Evolutionary conservation across 2,113 vertebrate genomes (phyloP).

Genomic region (Geococcyx californianus): DNA sequence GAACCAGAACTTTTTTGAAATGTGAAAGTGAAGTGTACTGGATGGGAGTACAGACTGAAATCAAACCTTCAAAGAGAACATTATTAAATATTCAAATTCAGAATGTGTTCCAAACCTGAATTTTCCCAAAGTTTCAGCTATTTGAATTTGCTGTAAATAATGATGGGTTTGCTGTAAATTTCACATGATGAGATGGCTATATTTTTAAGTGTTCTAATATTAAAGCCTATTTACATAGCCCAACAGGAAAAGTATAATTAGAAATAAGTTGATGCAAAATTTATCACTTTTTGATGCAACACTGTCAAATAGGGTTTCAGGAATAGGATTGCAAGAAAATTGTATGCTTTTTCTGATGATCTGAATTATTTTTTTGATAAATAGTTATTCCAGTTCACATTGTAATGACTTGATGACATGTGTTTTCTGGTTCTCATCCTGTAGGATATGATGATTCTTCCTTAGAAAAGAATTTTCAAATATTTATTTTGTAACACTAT

Average conservation of each 20-base stretch:
- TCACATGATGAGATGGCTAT: not conserved
- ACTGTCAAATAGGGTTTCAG: not conserved
- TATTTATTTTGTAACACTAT: not conserved
- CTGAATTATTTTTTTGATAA: not conserved
- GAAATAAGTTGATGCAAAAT: not conserved
- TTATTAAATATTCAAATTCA: not conserved
- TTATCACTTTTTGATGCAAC: not conserved
- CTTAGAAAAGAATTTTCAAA: constrained; percentile 11
- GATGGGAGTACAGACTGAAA: not conserved
- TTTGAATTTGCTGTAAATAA: not conserved
- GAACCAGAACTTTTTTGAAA: not conserved
- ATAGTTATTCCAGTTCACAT: not conserved
- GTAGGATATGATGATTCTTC: not conserved
- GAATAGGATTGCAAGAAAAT: not conserved
- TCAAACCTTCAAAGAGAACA: not conserved
- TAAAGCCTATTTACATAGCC: not conserved
- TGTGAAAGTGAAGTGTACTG: not conserved
- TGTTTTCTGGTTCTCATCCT: not conserved
- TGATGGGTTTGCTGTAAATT: not conserved
- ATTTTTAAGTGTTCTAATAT: not conserved
- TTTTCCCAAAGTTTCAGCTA: not conserved
- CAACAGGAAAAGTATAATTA: not conserved
- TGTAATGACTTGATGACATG: not conserved
- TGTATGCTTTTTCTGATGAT: not conserved
- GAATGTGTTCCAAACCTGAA: not conserved